Evolutionary conservation across 2,888 invertebrate genomes (phyloP), one percentile per base, ranked within the genome.

Genomic region (Mythimna lalbum): DNA sequence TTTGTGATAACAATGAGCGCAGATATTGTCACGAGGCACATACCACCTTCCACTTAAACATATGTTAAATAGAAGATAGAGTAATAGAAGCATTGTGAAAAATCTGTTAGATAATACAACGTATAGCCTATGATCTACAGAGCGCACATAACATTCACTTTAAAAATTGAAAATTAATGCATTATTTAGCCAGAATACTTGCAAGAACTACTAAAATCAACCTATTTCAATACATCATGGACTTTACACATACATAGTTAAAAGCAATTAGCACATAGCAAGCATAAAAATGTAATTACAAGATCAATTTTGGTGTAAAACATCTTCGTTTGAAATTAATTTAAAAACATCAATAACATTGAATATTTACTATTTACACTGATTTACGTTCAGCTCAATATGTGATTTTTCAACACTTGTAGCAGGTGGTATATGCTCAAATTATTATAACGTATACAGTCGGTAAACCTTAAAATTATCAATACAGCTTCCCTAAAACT

Each of bases 11-110:
- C 80, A 85, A 90, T 89, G 88, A 91, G 88, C 88, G 87, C 86
- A 87, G 74, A 88, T 92, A 91, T 93, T 91, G 90, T 91, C 90
- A 89, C 85, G 89, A 91, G 89, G 89, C 89, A 91, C 89, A 87
- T 87, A 84, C 76, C 80, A 81, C 76, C 80, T 62, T 77, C 17
- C 47, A 63, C 75, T 63, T 71, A 64, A n/a, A 69, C 23, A 43
- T 52, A 56, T 60, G 47, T 69, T 60, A 62, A 36, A 57, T 43
- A 43, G 43, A 43, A 43, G 43, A 43, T 19, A 43, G 43, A 43
- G 5, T 19, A 43, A 59, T 78, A 64, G 27, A 69, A 80, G 69
- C 66, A 69, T 55, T 56, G 49, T 56, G 53, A 31, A 65, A 39
- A 17, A 66, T 53, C 27, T 63, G 76, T 56, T 73, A 52, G n/a